Evolutionary conservation across 2,888 invertebrate genomes (phyloP).

Genomic region (Siphonodentalium dalli): DNA sequence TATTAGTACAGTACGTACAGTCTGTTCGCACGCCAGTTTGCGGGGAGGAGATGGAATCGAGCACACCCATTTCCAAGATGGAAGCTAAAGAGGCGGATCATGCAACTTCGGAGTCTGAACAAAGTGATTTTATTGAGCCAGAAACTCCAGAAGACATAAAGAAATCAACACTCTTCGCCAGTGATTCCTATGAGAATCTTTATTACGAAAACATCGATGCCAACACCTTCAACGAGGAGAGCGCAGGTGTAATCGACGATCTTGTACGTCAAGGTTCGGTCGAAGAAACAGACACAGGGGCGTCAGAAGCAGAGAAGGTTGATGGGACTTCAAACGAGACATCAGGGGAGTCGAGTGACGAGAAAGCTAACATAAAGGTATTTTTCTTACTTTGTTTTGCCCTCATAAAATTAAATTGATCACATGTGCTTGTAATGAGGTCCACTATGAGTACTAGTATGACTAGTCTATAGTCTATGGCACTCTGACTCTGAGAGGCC

Average conservation of each 20-base stretch:
- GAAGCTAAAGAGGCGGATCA: slow-evolving; percentile 55
- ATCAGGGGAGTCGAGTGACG: slow-evolving; percentile 39
- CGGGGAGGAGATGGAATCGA: too few species aligned
- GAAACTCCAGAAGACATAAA: slow-evolving; percentile 70
- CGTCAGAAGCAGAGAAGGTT: slow-evolving; percentile 15
- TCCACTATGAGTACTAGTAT: too few species aligned
- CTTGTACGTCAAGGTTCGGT: slow-evolving; percentile 38
- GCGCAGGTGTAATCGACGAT: slow-evolving; percentile 36
- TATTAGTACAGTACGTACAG: too few species aligned
- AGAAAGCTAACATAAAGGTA: slow-evolving; percentile 31
- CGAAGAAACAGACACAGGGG: slow-evolving; percentile 18
- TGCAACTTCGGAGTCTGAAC: slow-evolving; percentile 35
- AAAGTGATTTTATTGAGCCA: slow-evolving; percentile 47
- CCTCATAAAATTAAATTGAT: neutral
- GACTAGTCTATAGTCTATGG: too few species aligned
- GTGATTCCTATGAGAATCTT: slow-evolving; percentile 60
- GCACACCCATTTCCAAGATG: too few species aligned
- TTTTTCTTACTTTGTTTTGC: neutral
- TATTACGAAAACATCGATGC: slow-evolving; percentile 34
- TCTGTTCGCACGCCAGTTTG: too few species aligned
- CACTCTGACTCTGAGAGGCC: too few species aligned
- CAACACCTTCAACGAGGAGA: slow-evolving; percentile 21
- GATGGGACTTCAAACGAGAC: slow-evolving; percentile 29
- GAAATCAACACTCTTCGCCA: slow-evolving; percentile 76
- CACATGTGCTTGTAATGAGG: too few species aligned